phyloP scores from a whole-genome alignment of 2,888 invertebrate species.

The Pandemis cinnamomeana region DNA sequence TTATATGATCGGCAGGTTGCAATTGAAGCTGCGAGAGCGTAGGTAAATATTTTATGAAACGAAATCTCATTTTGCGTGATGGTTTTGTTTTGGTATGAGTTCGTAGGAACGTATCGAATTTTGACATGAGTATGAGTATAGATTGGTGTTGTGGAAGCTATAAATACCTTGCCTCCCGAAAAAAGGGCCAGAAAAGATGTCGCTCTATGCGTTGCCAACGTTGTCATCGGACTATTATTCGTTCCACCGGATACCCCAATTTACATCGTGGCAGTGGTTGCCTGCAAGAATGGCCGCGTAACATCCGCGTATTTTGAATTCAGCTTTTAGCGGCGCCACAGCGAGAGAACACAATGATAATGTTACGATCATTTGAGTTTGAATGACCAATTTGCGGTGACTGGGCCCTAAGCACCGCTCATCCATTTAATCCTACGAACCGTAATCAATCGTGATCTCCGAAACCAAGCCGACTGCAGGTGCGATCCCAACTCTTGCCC shows the following conservation, averaged over 20 bases:
- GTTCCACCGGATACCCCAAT: not conserved
- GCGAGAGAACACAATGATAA: conserved; percentile 26
- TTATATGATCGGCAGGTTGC: too few species aligned
- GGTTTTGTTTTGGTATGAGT: too few species aligned
- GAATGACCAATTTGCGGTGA: conserved; percentile 42
- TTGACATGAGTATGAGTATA: too few species aligned
- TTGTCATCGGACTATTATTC: not conserved
- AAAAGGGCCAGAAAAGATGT: too few species aligned
- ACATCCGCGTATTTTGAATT: not conserved
- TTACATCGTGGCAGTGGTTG: conserved; percentile 1
- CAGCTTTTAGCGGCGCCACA: conserved; percentile 1
- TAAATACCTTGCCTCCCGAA: too few species aligned
- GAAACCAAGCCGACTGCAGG: conserved; percentile 17
- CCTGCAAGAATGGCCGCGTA: not conserved
- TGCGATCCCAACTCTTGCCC: conserved; percentile 2
- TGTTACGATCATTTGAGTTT: conserved; percentile 41
- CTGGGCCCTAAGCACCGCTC: conserved; percentile 33
- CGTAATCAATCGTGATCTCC: conserved; percentile 42
- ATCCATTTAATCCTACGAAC: conserved; percentile 40
- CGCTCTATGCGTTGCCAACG: not conserved
- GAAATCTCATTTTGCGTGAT: too few species aligned
- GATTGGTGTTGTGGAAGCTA: too few species aligned
- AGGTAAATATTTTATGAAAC: too few species aligned
- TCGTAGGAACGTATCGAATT: too few species aligned
- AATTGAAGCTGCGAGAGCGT: too few species aligned